These are phyloP conservation scores for Xiphophorus hellerii DNA, from an alignment of 2,113 vertebrate genomes.

Conservation along the genomic window DNA sequence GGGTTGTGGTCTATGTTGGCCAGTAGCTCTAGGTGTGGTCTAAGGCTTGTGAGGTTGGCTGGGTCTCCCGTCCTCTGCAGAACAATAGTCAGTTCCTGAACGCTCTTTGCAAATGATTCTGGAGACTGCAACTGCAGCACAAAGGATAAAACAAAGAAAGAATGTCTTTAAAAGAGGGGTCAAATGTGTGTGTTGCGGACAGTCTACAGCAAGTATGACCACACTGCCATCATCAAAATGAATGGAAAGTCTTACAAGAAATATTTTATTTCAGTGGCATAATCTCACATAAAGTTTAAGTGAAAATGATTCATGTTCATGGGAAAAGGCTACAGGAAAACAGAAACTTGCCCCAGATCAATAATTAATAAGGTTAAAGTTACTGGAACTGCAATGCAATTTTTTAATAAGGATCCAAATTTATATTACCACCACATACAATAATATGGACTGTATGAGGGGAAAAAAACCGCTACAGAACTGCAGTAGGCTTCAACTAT, in stretches of 20 bases:
- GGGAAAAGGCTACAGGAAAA: no score
- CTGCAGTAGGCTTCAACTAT: no score
- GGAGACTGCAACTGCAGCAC: conserved; percentile 90
- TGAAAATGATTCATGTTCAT: not conserved
- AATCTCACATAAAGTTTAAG: not conserved
- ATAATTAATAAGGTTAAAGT: no score
- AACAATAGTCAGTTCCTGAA: conserved; percentile 96
- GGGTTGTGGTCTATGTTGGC: conserved; percentile 97
- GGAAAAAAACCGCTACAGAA: no score
- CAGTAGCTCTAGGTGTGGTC: conserved; percentile 91
- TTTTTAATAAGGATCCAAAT: no score
- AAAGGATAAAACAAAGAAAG: conserved; percentile 19
- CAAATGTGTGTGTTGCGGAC: not conserved
- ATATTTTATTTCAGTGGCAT: not conserved
- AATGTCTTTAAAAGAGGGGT: not conserved
- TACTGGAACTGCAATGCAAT: no score
- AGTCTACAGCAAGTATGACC: not conserved
- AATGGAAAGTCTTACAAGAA: not conserved
- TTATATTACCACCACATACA: no score
- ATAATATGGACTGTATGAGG: no score
- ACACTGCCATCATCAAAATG: not conserved
- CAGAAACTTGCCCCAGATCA: no score
- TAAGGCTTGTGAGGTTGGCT: conserved; percentile 92
- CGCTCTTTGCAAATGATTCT: conserved; percentile 96
- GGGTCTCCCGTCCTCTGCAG: conserved; percentile 95